Percentiles rank a stretch among this genome's conserved stretches.
Conservation (phyloP, 2,113 vertebrate genomes). For the Phyllostomus hastatus region DNA sequence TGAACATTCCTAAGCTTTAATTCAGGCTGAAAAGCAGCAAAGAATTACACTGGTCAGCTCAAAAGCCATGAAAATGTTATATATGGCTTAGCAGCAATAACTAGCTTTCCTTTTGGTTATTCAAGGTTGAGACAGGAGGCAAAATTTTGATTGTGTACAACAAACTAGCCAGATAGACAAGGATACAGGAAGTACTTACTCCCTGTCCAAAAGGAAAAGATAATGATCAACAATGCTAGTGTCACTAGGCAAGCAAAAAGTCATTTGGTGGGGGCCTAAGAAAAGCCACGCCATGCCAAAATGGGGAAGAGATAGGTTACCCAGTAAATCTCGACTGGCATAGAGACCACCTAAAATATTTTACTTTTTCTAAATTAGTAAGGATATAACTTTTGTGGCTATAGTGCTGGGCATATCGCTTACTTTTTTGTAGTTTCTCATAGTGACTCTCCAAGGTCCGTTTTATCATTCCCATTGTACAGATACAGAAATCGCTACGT, state of each 20-base stretch:
- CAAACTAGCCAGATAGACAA: not conserved
- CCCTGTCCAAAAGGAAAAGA: conserved; percentile 15
- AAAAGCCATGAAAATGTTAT: not conserved
- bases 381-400: not conserved
- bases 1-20: not conserved
- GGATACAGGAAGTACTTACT: conserved; percentile 19
- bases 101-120: conserved; percentile 10
- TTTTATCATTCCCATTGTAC: not conserved
- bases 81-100: not conserved
- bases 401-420: not conserved
- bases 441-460: not conserved
- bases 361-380: not conserved
- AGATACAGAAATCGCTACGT: not conserved
- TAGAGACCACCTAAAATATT: not conserved
- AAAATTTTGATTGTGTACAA: not conserved
- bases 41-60: not conserved
- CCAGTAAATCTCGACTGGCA: not conserved
- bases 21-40: not conserved
- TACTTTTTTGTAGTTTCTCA: not conserved
- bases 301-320: not conserved
- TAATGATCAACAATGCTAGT: not conserved
- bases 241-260: not conserved
- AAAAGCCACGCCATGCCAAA: not conserved
- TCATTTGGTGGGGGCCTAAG: not conserved
- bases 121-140: not conserved